Evolutionary conservation across 2,113 vertebrate genomes (phyloP).

Genomic region (Chrysochloris asiatica): DNA sequence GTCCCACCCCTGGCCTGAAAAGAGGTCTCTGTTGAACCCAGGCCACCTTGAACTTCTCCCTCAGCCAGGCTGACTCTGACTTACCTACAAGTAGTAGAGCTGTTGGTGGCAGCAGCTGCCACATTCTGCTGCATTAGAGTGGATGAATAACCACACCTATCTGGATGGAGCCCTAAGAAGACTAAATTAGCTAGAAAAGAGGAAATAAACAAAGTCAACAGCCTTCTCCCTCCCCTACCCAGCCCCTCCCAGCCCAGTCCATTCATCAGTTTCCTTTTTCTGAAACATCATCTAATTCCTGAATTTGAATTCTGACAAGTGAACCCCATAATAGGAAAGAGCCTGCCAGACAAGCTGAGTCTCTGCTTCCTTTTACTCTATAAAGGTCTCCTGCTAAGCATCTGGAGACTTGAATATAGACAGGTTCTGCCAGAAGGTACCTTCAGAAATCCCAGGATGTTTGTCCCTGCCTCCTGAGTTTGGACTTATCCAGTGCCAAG

Average conservation of each 20-base stretch:
- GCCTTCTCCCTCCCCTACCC: neutral
- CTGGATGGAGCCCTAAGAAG: neutral
- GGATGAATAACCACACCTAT: neutral
- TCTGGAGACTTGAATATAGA: neutral
- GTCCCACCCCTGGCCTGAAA: neutral
- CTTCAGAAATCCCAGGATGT: too few relatives aligned
- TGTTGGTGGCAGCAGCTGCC: neutral
- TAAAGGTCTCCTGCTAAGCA: fast-evolving
- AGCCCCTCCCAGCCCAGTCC: neutral
- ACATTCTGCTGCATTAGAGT: conserved; percentile 22
- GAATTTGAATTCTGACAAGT: neutral
- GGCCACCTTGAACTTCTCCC: neutral
- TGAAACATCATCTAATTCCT: conserved; percentile 6
- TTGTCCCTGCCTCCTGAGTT: neutral
- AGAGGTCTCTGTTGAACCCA: neutral
- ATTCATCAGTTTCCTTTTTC: conserved; percentile 21
- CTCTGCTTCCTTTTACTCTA: neutral
- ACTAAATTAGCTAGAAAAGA: neutral
- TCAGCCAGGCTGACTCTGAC: neutral
- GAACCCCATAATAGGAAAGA: neutral
- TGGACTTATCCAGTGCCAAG: neutral
- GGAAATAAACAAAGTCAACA: conserved; percentile 57
- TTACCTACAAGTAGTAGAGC: conserved; percentile 69
- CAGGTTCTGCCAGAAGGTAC: neutral
- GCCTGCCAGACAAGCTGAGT: too few relatives aligned